Conservation (phyloP, 2,113 vertebrate genomes). For the Penelope pileata region DNA sequence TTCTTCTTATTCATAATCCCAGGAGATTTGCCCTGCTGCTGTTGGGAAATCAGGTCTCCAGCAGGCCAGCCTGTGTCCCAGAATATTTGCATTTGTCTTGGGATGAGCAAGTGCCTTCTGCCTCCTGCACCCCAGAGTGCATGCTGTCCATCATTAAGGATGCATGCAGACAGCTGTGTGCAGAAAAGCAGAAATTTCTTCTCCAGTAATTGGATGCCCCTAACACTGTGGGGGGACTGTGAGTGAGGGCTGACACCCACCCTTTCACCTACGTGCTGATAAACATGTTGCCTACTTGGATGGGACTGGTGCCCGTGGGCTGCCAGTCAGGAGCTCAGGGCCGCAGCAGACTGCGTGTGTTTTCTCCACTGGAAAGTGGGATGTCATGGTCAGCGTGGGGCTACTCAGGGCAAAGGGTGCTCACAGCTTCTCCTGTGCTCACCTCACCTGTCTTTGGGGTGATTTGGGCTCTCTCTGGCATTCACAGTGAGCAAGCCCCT, state of each 20-base stretch:
- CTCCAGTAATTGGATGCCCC: not conserved
- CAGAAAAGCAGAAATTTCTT: not conserved
- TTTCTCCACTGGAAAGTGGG: not conserved
- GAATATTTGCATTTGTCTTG: not conserved
- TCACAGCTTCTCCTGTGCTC: not conserved
- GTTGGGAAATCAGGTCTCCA: not conserved
- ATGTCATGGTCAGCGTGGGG: not conserved
- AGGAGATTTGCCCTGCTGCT: not conserved
- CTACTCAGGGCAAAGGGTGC: too few relatives aligned
- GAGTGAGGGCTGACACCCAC: not conserved
- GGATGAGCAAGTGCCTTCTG: fast-evolving
- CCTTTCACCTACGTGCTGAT: not conserved
- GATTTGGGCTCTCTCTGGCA: not conserved
- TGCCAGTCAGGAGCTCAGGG: not conserved
- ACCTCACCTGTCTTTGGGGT: not conserved
- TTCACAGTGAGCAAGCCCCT: not conserved
- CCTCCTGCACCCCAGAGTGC: fast-evolving
- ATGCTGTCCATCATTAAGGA: not conserved
- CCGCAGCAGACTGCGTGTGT: not conserved
- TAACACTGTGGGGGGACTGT: not conserved
- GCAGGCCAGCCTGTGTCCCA: not conserved
- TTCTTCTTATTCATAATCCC: not conserved
- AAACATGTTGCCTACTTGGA: not conserved
- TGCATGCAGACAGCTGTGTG: not conserved
- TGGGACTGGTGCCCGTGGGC: not conserved